A percentile compares a stretch with the other conserved stretches of the same genome.
These are phyloP conservation scores for Standfussiana lucernea DNA, from an alignment of 2,888 invertebrate species.

Conservation along the genomic window DNA sequence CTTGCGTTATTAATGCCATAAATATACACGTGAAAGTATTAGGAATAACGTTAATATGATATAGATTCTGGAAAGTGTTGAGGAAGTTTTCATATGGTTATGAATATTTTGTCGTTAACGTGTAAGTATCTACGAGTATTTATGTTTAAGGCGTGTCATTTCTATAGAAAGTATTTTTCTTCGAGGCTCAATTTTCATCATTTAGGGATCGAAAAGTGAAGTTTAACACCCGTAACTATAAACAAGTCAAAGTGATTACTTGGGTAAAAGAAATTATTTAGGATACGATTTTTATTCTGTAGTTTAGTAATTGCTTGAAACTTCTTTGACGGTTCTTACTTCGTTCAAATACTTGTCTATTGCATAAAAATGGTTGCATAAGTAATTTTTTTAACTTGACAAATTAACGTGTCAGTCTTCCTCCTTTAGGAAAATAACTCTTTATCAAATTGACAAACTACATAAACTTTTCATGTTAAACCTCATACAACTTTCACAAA, in stretches of 20 bases:
- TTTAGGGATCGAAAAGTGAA: too few species aligned
- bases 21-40: background rate
- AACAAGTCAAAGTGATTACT: too few species aligned
- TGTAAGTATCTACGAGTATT: too few species aligned
- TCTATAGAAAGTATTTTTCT: background rate
- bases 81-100: background rate
- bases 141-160: background rate
- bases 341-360: too few species aligned
- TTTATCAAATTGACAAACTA: background rate
- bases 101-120: background rate
- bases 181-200: background rate
- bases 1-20: background rate
- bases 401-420: too few species aligned
- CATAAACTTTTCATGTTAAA: background rate
- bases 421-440: background rate
- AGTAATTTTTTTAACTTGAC: too few species aligned
- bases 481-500: background rate
- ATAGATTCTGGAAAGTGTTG: background rate
- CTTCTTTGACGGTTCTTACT: too few species aligned
- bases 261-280: too few species aligned
- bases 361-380: too few species aligned
- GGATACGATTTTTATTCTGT: too few species aligned
- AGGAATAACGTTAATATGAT: slow-evolving; percentile 1
- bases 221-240: too few species aligned
- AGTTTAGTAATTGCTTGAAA: too few species aligned